These are phyloP conservation scores for Octonoba sinensis DNA, from an alignment of 2,888 invertebrate species.

Conservation along the genomic window DNA sequence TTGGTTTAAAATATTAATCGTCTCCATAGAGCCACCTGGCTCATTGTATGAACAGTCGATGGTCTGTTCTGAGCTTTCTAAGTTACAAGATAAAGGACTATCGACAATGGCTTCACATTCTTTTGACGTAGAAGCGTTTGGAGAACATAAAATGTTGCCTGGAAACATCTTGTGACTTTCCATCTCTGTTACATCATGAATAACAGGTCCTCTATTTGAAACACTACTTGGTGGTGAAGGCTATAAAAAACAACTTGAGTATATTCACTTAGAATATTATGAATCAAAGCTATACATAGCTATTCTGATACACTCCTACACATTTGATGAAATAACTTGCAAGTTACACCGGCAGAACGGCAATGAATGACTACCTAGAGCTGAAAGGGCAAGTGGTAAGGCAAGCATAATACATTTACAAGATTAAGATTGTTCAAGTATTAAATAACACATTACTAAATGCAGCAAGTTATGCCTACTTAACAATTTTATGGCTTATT, in stretches of 20 bases:
- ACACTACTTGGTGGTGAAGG: constrained; percentile 60
- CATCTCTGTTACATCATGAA: constrained; percentile 69
- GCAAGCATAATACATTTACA: constrained; percentile 1
- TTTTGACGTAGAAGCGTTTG: constrained; percentile 45
- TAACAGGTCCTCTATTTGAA: constrained; percentile 68
- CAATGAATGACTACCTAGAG: constrained; percentile 41
- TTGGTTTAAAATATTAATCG: constrained; percentile 61
- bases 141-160: constrained; percentile 52
- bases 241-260: constrained; percentile 62
- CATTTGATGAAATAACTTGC: constrained; percentile 40
- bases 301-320: constrained; percentile 48
- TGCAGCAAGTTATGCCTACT: too few species aligned
- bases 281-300: constrained; percentile 52
- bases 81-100: constrained; percentile 62
- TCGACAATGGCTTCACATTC: constrained; percentile 53
- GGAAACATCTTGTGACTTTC: constrained; percentile 62
- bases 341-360: constrained; percentile 3
- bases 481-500: too few species aligned
- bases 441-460: too few species aligned
- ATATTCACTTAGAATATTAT: constrained; percentile 59
- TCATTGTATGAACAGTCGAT: constrained; percentile 55
- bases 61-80: constrained; percentile 59
- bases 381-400: constrained; percentile 36
- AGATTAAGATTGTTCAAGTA: too few species aligned
- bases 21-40: constrained; percentile 44